phyloP scores from a whole-genome alignment of 2,113 vertebrate genomes.

The Rhipidura dahli region DNA sequence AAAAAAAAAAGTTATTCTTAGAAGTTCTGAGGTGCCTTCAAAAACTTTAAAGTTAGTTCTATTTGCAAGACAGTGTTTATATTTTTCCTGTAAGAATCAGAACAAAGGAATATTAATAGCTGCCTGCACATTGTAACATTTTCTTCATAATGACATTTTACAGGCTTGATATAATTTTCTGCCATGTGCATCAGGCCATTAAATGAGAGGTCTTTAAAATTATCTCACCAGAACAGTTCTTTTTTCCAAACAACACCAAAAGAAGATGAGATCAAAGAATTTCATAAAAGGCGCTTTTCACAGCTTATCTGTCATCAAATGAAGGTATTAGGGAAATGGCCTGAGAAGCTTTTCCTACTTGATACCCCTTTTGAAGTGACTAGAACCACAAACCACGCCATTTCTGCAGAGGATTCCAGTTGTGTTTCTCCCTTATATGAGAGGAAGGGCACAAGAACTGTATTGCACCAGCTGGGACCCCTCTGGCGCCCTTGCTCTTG shows the following conservation, averaged over 20 bases:
- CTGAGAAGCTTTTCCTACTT: slow-evolving; percentile 61
- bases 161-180: slow-evolving; percentile 36
- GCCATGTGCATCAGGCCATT: slow-evolving; percentile 20
- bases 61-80: neutral
- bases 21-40: neutral
- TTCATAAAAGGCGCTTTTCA: slow-evolving; percentile 31
- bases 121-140: slow-evolving; percentile 24
- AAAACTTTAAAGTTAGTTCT: neutral
- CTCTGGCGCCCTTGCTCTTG: neutral
- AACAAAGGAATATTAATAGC: slow-evolving; percentile 22
- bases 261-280: slow-evolving; percentile 69
- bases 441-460: neutral
- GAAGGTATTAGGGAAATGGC: slow-evolving; percentile 60
- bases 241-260: slow-evolving; percentile 37
- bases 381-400: neutral
- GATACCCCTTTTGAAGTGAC: slow-evolving; percentile 51
- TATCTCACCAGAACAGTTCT: slow-evolving; percentile 44
- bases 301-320: slow-evolving; percentile 62
- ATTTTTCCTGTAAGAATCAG: neutral
- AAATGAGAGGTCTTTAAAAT: slow-evolving; percentile 57
- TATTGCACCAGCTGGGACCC: neutral
- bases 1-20: neutral
- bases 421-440: neutral
- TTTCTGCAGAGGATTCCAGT: slow-evolving; percentile 18
- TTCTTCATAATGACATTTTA: neutral